phyloP scores from a whole-genome alignment of 2,888 invertebrate species.

The Macrophya alboannulata region DNA sequence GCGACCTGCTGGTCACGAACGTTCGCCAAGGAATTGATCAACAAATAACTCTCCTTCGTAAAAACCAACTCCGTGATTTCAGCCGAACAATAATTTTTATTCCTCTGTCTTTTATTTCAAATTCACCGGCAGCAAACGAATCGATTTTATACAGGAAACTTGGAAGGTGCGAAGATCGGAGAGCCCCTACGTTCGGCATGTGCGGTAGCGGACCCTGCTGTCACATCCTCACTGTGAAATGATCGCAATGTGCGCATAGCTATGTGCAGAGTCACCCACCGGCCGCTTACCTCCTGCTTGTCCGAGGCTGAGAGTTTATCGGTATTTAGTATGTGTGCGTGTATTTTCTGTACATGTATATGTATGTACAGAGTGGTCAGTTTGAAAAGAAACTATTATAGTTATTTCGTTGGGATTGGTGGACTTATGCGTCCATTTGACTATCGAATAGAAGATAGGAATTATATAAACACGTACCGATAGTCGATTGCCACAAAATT shows the following conservation, averaged over 20 bases:
- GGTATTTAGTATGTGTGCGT: constrained; percentile 32
- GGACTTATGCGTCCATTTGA: neutral
- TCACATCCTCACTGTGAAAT: constrained; percentile 52
- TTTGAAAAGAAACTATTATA: neutral
- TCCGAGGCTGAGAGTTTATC: constrained; percentile 26
- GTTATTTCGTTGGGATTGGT: neutral
- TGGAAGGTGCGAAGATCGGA: constrained; percentile 14
- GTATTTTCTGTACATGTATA: neutral
- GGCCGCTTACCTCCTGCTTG: constrained; percentile 45
- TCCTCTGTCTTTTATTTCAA: neutral
- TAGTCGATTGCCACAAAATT: neutral
- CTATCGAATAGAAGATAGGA: neutral
- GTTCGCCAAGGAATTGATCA: constrained; percentile 21
- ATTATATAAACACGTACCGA: neutral
- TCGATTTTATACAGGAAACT: neutral
- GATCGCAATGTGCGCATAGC: constrained; percentile 50
- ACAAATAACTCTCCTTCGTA: neutral
- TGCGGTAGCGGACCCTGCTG: constrained; percentile 44
- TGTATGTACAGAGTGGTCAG: neutral
- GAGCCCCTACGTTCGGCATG: neutral
- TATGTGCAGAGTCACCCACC: constrained; percentile 51
- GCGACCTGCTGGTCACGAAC: constrained; percentile 39
- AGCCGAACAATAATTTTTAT: neutral
- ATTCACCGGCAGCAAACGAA: neutral
- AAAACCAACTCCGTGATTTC: neutral